phyloP scores from a whole-genome alignment of 2,113 vertebrate species.

The Carlito syrichta region DNA sequence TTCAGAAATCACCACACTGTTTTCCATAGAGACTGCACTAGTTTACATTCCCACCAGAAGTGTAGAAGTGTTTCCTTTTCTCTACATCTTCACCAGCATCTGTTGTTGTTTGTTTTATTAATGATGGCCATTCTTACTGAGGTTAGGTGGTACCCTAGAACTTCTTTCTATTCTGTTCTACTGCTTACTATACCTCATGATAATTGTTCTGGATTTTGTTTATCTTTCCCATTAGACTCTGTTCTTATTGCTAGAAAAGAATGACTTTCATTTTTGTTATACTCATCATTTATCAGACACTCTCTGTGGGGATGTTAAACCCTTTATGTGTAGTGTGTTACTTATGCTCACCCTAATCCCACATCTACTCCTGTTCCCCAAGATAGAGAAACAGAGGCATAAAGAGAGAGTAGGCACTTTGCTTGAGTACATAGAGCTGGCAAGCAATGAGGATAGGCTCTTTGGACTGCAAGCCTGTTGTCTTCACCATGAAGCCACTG shows the following conservation, averaged over 20 bases:
- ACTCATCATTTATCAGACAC: accelerated
- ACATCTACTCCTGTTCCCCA: not conserved
- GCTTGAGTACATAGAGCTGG: not conserved
- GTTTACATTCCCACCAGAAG: no score
- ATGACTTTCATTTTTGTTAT: not conserved
- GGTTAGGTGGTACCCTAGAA: no score
- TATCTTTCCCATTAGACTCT: not conserved
- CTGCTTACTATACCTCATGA: no score
- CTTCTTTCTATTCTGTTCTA: not conserved
- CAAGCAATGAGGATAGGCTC: not conserved
- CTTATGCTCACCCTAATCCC: not conserved
- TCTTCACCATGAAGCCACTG: not conserved
- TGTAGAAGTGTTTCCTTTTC: no score
- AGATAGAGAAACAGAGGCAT: not conserved
- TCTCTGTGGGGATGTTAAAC: not conserved
- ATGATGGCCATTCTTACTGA: no score
- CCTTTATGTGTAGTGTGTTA: not conserved
- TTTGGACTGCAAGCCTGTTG: not conserved
- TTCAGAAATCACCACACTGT: no score
- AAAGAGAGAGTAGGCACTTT: not conserved
- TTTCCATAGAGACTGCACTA: no score
- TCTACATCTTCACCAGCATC: no score
- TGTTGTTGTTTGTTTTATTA: no score
- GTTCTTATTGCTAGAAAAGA: not conserved
- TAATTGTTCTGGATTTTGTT: not conserved